Conservation (phyloP, 2,797 vertebrate species). For the Brachyalestes nurse region DNA sequence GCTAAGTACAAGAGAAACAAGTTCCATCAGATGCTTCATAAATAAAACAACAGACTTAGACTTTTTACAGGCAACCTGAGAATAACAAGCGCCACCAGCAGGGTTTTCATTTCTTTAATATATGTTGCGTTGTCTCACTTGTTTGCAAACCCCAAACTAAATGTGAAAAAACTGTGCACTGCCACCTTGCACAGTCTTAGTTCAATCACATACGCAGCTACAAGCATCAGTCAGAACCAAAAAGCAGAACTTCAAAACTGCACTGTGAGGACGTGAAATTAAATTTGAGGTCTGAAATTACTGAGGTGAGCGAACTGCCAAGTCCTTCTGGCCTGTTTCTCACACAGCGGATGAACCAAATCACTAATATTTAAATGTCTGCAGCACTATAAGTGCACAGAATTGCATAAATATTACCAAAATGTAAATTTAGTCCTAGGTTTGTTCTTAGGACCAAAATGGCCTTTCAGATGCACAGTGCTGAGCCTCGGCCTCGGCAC, state of each 20-base stretch:
- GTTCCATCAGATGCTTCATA: background rate
- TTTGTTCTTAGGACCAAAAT: conserved; percentile 21
- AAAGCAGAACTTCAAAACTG: background rate
- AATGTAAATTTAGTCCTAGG: conserved; percentile 14
- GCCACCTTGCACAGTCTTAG: background rate
- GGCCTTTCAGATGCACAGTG: background rate
- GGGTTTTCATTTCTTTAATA: no score
- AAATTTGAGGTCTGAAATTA: background rate
- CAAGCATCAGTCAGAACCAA: background rate
- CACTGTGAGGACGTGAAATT: background rate
- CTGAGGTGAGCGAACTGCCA: background rate
- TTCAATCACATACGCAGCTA: background rate
- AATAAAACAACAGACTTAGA: background rate
- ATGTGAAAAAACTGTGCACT: no score
- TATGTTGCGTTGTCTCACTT: no score
- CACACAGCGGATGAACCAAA: background rate
- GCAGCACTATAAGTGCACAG: background rate
- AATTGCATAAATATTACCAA: background rate
- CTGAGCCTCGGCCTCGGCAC: conserved; percentile 10
- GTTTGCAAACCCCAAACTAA: no score
- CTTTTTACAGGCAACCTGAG: no score
- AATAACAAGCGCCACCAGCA: no score
- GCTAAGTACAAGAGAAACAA: background rate
- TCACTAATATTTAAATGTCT: background rate
- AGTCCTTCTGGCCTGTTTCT: background rate